Conservation (phyloP, 2,113 vertebrate species). For the Megalops atlanticus region DNA sequence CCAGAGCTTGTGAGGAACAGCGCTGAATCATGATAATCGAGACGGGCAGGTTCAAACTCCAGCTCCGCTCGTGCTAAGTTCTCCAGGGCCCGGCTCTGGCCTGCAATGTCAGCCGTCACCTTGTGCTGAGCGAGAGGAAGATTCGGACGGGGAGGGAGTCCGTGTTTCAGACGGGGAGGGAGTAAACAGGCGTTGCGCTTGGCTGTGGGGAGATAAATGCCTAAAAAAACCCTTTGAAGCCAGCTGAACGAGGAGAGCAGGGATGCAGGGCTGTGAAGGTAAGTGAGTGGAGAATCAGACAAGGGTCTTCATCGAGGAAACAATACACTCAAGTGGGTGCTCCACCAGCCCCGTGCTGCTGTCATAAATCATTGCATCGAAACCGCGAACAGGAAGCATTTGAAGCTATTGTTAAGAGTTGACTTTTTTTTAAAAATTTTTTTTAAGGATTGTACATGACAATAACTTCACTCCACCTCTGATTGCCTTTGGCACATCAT, state of each 20-base stretch:
- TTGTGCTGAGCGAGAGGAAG: too few relatives aligned
- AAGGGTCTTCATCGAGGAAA: conserved; percentile 23
- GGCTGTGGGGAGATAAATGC: neutral
- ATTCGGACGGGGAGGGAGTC: too few relatives aligned
- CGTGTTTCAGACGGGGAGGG: too few relatives aligned
- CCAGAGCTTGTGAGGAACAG: conserved; percentile 45
- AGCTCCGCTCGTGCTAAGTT: too few relatives aligned
- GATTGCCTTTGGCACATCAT: too few relatives aligned
- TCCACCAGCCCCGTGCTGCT: neutral
- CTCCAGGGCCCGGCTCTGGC: neutral
- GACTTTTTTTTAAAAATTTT: neutral
- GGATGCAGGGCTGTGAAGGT: neutral
- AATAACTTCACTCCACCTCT: neutral
- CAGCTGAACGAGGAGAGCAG: neutral
- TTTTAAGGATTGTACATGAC: too few relatives aligned
- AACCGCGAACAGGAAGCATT: neutral
- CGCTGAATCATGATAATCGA: conserved; percentile 46
- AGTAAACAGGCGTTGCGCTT: neutral
- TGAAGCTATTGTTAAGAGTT: neutral
- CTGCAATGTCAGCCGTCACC: too few relatives aligned
- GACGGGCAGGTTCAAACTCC: conserved; percentile 42
- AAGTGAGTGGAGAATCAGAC: neutral
- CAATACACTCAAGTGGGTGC: conserved; percentile 21
- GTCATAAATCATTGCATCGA: conserved; percentile 15
- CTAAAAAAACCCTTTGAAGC: neutral